phyloP scores from a whole-genome alignment of 2,888 invertebrate species.

The Pseudococcus jackbeardsleyi region DNA sequence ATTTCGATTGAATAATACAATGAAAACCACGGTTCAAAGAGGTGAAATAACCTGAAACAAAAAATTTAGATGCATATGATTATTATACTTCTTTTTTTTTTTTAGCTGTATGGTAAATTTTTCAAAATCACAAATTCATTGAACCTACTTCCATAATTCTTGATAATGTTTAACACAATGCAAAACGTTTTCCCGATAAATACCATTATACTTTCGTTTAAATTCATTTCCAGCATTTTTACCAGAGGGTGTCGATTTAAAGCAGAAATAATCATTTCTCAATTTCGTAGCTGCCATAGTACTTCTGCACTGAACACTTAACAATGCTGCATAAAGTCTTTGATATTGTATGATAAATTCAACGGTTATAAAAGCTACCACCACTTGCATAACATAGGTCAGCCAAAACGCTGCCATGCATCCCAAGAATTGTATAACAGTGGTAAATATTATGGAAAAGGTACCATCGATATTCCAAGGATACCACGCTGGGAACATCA shows the following conservation, averaged over 20 bases:
- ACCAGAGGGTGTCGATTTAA: background rate
- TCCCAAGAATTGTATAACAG: background rate
- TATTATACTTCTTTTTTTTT: background rate
- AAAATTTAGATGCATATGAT: background rate
- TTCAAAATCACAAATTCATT: background rate
- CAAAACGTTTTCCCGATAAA: background rate
- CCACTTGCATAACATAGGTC: slow-evolving; percentile 13
- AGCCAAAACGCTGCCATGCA: slow-evolving; percentile 22
- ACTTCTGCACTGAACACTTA: background rate
- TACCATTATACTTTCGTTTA: background rate
- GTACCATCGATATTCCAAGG: background rate
- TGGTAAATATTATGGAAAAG: background rate
- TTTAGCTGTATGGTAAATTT: background rate
- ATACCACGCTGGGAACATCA: slow-evolving; percentile 32
- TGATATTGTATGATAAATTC: slow-evolving; percentile 34
- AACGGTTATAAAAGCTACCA: background rate
- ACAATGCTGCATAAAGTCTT: background rate
- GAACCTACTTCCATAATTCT: background rate
- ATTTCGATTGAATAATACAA: slow-evolving; percentile 29
- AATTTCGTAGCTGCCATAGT: background rate
- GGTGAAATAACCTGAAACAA: slow-evolving; percentile 21
- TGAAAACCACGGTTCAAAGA: slow-evolving; percentile 26
- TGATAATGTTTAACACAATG: slow-evolving; percentile 46
- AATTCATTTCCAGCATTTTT: background rate
- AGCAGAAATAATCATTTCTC: background rate